Evolutionary conservation across 2,888 invertebrate genomes (phyloP), one percentile per base, ranked within the genome.

Genomic region (Drosophila algonquin): DNA sequence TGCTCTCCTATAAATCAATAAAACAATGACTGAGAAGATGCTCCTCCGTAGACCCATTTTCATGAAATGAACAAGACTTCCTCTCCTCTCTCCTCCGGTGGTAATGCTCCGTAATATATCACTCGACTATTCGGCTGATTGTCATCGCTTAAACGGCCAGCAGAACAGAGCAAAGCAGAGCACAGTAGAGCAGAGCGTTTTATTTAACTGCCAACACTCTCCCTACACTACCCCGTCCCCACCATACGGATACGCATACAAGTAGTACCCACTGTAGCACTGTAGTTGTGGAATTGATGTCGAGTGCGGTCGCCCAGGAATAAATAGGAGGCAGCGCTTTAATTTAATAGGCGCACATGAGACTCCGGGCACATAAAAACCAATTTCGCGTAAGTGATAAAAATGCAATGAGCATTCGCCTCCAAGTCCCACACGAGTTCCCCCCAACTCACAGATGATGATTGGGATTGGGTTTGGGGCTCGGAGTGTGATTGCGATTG

Each of bases 381-480:
- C 85, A 87, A 87, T 86, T 86, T 86, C 82, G 85, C 85, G 85
- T 76, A 86, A 86, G 87, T 87, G 85, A 86, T 86, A 87, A 86
- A 86, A 86, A 82, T 87, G 85, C 87, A 86, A 86, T 86, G 79
- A 87, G 82, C 73, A 77, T 76, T 79, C 79, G 73, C 58, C 53
- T 40, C 52, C 48, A 46, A 75, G 65, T 56, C 60, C 60, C 60
- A 68, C 59, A 68, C 55, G 30, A 50, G 12, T 44, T 35, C 40
- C 40, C 8, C 35, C 44, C 40, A n/a, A n/a, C n/a, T n/a, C 40
- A 6, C 3, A 6, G 64, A 68, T 46, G 52, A 58, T 61, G 63
- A 63, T 54, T 32, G 74, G 64, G 63, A 63, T 54, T 67, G 57
- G 64, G 63, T 60, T 55, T 67, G 57, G 63, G 21, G 3, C 3